Evolutionary conservation across 2,797 vertebrate genomes (phyloP).

Genomic region (Coracias cyanogaster): DNA sequence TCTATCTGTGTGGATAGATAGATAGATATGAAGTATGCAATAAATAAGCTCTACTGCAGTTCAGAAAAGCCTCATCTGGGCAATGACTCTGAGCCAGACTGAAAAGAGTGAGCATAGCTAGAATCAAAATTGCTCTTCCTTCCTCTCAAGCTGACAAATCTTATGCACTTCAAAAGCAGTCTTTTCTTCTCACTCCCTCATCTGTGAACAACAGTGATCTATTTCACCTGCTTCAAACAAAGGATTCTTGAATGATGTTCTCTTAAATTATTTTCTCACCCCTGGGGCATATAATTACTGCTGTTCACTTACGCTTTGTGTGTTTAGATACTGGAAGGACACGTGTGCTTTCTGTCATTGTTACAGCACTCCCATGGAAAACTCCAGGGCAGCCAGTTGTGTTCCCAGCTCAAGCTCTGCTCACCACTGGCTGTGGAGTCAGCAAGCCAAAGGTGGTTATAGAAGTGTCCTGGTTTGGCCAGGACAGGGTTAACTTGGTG

Average conservation of each 20-base stretch:
- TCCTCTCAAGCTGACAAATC: neutral
- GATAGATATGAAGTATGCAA: neutral
- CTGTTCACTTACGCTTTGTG: neutral
- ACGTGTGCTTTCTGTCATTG: neutral
- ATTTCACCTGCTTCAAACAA: conserved; percentile 18
- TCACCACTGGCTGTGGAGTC: neutral
- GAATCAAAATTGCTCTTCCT: neutral
- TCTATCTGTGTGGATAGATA: rapidly evolving
- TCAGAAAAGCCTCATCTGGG: neutral
- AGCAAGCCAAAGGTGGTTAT: neutral
- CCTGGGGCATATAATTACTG: neutral
- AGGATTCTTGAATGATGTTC: neutral
- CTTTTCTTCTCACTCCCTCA: neutral
- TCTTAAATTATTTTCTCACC: conserved; percentile 2
- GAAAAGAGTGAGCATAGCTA: neutral
- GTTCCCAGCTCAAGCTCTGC: rapidly evolving
- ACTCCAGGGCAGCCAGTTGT: neutral
- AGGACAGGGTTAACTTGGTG: too few relatives aligned
- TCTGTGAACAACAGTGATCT: neutral
- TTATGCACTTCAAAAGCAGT: neutral
- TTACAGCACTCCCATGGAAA: neutral
- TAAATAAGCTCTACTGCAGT: neutral
- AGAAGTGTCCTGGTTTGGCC: too few relatives aligned
- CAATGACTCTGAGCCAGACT: neutral
- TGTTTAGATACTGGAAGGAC: neutral